phyloP scores from a whole-genome alignment of 2,888 invertebrate species.

The Erpobdella octoculata region DNA sequence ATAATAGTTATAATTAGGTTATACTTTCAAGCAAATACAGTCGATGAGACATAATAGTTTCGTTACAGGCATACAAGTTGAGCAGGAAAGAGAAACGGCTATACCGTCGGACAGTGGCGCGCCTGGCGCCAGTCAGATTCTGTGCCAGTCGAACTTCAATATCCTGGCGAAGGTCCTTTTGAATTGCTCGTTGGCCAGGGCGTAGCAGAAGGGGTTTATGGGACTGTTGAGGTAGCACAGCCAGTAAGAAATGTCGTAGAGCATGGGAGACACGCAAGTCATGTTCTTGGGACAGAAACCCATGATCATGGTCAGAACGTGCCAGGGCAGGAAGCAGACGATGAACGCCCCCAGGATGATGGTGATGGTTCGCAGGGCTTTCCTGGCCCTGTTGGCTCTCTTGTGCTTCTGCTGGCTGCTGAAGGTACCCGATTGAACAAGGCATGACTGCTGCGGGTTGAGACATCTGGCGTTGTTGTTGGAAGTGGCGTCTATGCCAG shows the following conservation, averaged over 20 bases:
- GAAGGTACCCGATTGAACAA: neutral
- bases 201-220: conserved; percentile 97
- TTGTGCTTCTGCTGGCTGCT: conserved; percentile 23
- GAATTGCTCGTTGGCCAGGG: conserved; percentile 95
- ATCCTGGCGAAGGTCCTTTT: conserved; percentile 95
- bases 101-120: neutral
- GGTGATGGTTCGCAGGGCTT: conserved; percentile 94
- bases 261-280: conserved; percentile 35
- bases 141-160: conserved; percentile 72
- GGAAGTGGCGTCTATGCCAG: too few species aligned
- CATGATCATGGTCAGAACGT: conserved; percentile 86
- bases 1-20: too few species aligned
- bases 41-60: too few species aligned
- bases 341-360: conserved; percentile 94
- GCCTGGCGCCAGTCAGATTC: conserved; percentile 39
- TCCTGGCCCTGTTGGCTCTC: conserved; percentile 93
- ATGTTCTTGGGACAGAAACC: conserved; percentile 70
- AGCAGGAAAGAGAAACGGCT: neutral
- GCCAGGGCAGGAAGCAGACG: conserved; percentile 98
- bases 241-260: conserved; percentile 52
- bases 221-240: conserved; percentile 73
- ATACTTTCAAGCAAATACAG: too few species aligned
- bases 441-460: neutral
- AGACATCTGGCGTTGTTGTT: conserved; percentile 54
- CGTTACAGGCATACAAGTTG: too few species aligned